Evolutionary conservation across 2,113 vertebrate genomes (phyloP).

Genomic region (Panthera uncia): DNA sequence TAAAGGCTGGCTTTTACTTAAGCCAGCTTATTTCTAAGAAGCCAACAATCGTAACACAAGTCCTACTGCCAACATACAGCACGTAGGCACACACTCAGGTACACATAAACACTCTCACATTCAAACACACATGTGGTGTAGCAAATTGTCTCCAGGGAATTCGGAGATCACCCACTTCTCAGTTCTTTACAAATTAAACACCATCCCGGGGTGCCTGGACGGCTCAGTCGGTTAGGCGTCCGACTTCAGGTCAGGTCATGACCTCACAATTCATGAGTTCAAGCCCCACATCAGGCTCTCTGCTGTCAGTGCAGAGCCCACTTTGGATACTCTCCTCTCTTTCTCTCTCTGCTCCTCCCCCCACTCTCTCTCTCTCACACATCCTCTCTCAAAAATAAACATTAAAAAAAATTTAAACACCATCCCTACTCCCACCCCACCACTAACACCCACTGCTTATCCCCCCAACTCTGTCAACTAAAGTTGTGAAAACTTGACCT

Average conservation of each 20-base stretch:
- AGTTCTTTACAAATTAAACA: conserved; percentile 1
- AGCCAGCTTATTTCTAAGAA: neutral
- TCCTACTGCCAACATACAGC: neutral
- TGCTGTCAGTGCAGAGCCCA: too few species aligned
- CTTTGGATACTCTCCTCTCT: too few species aligned
- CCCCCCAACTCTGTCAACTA: neutral
- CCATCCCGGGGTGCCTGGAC: neutral
- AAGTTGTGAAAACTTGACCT: neutral
- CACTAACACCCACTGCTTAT: neutral
- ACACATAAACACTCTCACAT: neutral
- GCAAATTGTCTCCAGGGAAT: neutral
- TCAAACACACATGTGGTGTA: neutral
- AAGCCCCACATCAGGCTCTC: too few species aligned
- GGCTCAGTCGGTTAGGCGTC: too few species aligned
- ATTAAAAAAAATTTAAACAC: neutral
- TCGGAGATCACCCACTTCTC: neutral
- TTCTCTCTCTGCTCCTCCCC: too few species aligned
- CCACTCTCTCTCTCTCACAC: too few species aligned
- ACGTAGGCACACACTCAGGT: neutral
- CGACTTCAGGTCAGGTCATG: too few species aligned
- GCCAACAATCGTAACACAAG: neutral
- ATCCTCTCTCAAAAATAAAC: too few species aligned
- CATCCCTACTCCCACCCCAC: neutral
- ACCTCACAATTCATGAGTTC: too few species aligned
- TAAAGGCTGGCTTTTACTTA: neutral